Evolutionary conservation across 1,140 invertebrate species (phyloP).

Genomic region (Hormaphis cornu): DNA sequence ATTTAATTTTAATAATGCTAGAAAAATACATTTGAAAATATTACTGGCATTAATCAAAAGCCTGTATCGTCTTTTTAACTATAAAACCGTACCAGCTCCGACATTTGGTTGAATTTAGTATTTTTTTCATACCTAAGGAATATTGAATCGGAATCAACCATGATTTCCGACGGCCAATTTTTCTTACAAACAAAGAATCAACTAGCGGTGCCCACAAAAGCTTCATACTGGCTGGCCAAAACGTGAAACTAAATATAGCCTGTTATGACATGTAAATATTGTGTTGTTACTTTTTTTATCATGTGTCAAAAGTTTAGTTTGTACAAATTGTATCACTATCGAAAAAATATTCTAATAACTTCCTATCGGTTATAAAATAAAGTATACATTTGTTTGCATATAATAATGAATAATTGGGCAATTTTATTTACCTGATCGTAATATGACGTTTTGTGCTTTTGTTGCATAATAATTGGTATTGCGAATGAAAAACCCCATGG

Average conservation of each 20-base stretch:
- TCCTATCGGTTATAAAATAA: too few relatives aligned
- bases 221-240: constrained; percentile 97
- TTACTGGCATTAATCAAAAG: too few relatives aligned
- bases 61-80: too few relatives aligned
- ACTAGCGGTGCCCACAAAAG: constrained; percentile 96
- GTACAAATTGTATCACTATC: too few relatives aligned
- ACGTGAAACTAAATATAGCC: constrained; percentile 96
- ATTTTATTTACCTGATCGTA: constrained; percentile 55
- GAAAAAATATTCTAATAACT: too few relatives aligned
- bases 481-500: constrained; percentile 86
- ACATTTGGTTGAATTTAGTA: too few relatives aligned
- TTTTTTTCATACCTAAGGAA: constrained; percentile 61
- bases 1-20: too few relatives aligned
- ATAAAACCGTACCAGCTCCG: too few relatives aligned
- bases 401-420: too few relatives aligned
- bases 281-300: background rate
- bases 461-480: constrained; percentile 91
- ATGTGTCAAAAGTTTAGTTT: too few relatives aligned
- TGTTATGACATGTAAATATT: constrained; percentile 47
- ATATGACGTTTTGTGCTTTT: constrained; percentile 44
- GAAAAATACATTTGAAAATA: background rate
- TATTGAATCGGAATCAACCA: constrained; percentile 96
- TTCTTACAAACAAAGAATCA: constrained; percentile 76
- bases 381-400: too few relatives aligned
- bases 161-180: constrained; percentile 90